phyloP scores from a whole-genome alignment of 2,888 invertebrate species.

The Elegia similella region DNA sequence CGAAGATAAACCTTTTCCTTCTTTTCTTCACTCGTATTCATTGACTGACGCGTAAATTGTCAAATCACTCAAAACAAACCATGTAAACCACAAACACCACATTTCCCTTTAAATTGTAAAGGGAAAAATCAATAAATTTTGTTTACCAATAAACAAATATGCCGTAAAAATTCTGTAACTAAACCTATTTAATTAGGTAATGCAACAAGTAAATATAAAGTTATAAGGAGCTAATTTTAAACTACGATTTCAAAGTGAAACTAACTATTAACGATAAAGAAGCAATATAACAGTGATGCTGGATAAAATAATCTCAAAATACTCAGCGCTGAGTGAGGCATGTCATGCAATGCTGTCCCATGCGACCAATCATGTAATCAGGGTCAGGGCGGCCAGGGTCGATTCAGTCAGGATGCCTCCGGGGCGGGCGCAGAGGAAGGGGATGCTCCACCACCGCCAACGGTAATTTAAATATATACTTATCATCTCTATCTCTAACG shows the following conservation, averaged over 20 bases:
- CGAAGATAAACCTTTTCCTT: not conserved
- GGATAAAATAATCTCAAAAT: not conserved
- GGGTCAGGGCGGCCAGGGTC: not conserved
- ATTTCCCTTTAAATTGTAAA: not conserved
- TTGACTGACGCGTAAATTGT: not conserved
- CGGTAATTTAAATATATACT: not conserved
- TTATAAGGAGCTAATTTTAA: no score
- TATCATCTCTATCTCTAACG: no score
- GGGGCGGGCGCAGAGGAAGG: not conserved
- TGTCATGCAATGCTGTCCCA: not conserved
- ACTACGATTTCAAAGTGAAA: no score
- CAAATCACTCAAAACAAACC: not conserved
- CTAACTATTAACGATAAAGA: not conserved
- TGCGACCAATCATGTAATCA: not conserved
- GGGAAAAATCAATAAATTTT: not conserved
- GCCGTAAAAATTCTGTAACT: no score
- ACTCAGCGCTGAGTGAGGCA: not conserved
- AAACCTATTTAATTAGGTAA: no score
- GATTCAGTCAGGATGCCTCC: not conserved
- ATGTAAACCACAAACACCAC: not conserved
- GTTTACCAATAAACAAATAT: not conserved
- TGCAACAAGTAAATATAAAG: no score
- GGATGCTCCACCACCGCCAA: not conserved
- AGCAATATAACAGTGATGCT: not conserved
- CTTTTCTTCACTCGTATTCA: not conserved